Evolutionary conservation across 2,888 invertebrate species (phyloP), one percentile per base, ranked within the genome.

Genomic region (Teleiodes luculella): DNA sequence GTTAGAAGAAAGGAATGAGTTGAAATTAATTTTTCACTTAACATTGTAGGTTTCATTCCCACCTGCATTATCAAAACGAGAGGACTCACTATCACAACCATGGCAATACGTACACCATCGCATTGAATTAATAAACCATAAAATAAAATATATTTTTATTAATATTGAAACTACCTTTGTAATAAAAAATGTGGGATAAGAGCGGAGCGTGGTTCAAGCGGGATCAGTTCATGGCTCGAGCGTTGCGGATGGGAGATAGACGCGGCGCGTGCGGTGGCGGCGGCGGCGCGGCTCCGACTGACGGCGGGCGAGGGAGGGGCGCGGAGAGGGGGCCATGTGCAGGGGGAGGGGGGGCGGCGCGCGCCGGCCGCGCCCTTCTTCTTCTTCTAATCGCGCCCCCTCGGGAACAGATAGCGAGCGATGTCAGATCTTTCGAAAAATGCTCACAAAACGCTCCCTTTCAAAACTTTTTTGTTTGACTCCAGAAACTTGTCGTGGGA

Each of bases 261-360:
- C 57, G 48, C 48, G 52, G 52, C 39, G 57, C 60, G 52, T 52
- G 57, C 53, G 57, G 31, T 54, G 54, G 56, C 57, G 56, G 37
- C 37, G 49, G 37, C 13, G 5, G 47, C 57, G 59, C 52, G 60
- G 58, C 18, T 33, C 45, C 57, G 48, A 57, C 58, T 55, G 54
- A 57, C 53, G 54, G 52, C 30, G 52, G 52, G 33, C 51, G 28
- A 16, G 52, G 1, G 43, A n/a, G 43, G 11, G 41, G 54, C 36
- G 30, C 20, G 54, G 37, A 36, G 36, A 20, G 48, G 57, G 59
- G 57, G 52, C 45, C n/a, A n/a, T n/a, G 31, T 14, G 52, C 2
- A 43, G 14, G 41, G 10, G 39, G 54, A 36, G 20, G 30, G 54
- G 35, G 39, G 36, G 30, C 51, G 57, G 59, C 58, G 52, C 46